Evolutionary conservation across 2,797 vertebrate species (phyloP).

Genomic region (Cyclopterus lumpus): DNA sequence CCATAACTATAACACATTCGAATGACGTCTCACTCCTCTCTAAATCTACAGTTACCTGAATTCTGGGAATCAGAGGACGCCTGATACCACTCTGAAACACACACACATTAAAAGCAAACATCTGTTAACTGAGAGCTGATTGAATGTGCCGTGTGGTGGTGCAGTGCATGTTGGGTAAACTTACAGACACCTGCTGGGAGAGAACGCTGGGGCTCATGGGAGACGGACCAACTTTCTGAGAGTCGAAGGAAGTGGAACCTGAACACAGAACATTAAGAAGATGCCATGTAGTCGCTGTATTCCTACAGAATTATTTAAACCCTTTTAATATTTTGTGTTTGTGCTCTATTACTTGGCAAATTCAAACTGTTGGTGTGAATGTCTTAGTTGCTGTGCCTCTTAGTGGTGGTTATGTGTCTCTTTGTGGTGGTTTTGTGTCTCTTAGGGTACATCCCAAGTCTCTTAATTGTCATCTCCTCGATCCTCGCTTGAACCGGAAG

Average conservation of each 20-base stretch:
- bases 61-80: slow-evolving; percentile 93
- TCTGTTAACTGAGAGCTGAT: slow-evolving; percentile 25
- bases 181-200: slow-evolving; percentile 94
- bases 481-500: too few relatives aligned
- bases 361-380: too few relatives aligned
- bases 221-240: slow-evolving; percentile 94
- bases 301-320: not conserved
- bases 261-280: slow-evolving; percentile 25
- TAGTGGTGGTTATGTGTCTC: not conserved
- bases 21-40: slow-evolving; percentile 70
- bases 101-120: slow-evolving; percentile 49
- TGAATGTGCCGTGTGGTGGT: not conserved
- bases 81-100: slow-evolving; percentile 64
- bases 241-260: slow-evolving; percentile 96
- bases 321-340: not conserved
- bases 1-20: too few relatives aligned
- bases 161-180: slow-evolving; percentile 71
- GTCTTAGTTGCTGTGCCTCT: not conserved
- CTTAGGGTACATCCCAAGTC: too few relatives aligned
- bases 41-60: slow-evolving; percentile 90
- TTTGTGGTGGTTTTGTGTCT: too few relatives aligned
- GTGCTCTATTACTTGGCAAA: not conserved
- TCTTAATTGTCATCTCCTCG: too few relatives aligned
- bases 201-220: slow-evolving; percentile 92
- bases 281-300: not conserved